Evolutionary conservation across 2,888 invertebrate genomes (phyloP), one percentile per base, ranked within the genome.

Genomic region (Eutolmus rufibarbis): DNA sequence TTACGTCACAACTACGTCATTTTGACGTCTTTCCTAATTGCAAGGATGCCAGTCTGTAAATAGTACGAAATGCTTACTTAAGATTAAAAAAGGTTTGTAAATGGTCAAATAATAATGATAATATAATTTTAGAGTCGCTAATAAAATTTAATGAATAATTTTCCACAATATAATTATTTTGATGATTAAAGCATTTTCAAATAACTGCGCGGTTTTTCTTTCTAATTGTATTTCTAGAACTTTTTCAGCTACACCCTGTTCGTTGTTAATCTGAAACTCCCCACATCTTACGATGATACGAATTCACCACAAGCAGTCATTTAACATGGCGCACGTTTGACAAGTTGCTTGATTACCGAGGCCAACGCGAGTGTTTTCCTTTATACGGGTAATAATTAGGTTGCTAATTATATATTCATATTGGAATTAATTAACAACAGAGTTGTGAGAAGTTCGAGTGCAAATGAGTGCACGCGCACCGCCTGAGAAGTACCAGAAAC

Each of bases 251-350:
- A 19, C 66, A 23, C 66, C 23, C 28, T 66, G 66, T 66, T 19
- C n/a, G 37, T 12, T 37, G 1, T 7, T n/a, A 37, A 0, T n/a
- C 3, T n/a, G 19, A 76, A 74, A 31, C 74, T 76, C n/a, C 76
- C 76, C 34, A 76, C 9, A 23, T 66, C 66, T 8, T 66, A 66
- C 66, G 31, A 28, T 28, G 31, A 28, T 28, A 34, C 12, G 4
- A 76, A 76, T 40, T 40, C 28, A 31, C 76, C 76, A 76, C 76
- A 37, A 37, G 76, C 79, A 28, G 14, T 46, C 23, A 40, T 56
- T 81, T 86, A 88, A 88, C 86, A 88, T 88, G 88, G 88, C 88
- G 88, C 85, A 86, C 77, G 85, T 88, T 88, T 88, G 88, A 88
- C 88, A 88, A 88, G 87, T 88, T 78, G 87, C 77, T 82, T 87